Conservation (phyloP, 2,797 vertebrate species). For the Apodemus agrarius region DNA sequence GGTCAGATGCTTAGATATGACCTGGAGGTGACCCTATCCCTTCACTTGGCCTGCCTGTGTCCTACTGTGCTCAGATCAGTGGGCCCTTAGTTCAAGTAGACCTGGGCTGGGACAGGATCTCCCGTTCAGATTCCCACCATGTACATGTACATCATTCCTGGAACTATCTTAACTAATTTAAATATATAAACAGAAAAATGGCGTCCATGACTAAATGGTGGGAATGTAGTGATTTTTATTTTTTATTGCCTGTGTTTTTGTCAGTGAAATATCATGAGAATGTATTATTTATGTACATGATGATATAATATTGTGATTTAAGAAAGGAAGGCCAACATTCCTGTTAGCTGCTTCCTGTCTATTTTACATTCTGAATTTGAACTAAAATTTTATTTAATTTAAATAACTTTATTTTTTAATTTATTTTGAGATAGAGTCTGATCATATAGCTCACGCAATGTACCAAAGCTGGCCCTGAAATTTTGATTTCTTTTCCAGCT, state of each 20-base stretch:
- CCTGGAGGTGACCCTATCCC: neutral
- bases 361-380: slow-evolving; percentile 66
- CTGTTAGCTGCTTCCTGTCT: slow-evolving; percentile 16
- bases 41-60: neutral
- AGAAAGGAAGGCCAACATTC: neutral
- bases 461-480: neutral
- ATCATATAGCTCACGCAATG: neutral
- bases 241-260: slow-evolving; percentile 36
- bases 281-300: slow-evolving; percentile 4
- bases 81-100: no score
- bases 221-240: slow-evolving; percentile 7
- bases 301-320: neutral
- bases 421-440: neutral
- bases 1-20: neutral
- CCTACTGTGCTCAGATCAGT: neutral
- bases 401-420: neutral
- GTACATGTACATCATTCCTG: neutral
- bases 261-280: slow-evolving; percentile 20
- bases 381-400: slow-evolving; percentile 18
- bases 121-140: neutral
- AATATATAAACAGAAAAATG: slow-evolving; percentile 31
- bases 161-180: neutral
- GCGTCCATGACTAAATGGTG: neutral
- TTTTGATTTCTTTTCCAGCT: neutral
- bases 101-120: neutral